Evolutionary conservation across 2,888 invertebrate species (phyloP), one percentile per base, ranked within the genome.

Genomic region (Coelinius sp.): DNA sequence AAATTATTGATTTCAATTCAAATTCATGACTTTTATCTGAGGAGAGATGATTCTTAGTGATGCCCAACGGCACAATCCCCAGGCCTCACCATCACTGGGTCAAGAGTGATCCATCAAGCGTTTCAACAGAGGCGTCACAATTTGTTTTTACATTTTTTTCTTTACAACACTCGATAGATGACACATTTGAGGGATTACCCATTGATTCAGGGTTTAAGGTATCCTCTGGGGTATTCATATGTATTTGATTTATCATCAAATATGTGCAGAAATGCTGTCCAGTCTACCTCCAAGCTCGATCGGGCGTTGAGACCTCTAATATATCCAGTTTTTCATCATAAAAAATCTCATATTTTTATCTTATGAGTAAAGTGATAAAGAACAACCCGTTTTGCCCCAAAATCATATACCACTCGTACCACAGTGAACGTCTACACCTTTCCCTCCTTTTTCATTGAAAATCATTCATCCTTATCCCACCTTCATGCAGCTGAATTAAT

Each of bases 371-470:
- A 41, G 3, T 1, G n/a, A 6, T 41, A n/a, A n/a, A n/a, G n/a
- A n/a, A n/a, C n/a, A n/a, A n/a, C n/a, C n/a, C n/a, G n/a, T n/a
- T n/a, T n/a, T n/a, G n/a, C 31, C 59, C 41, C 24, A 17, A 24
- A 52, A 38, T 46, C 41, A 66, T 20, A 35, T 27, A 46, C 20
- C 35, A 44, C 44, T 49, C 2, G 20, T 20, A 35, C 46, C 49
- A 17, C 14, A 44, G 70, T 65, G 70, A 70, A 65, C 56, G 65
- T n/a, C n/a, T 41, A 25, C 17, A 20, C 66, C 59, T 31, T 53
- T 65, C 44, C 44, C 38, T 64, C 65, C 31, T 64, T 62, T 72
- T 69, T n/a, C 72, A 25, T 70, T n/a, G n/a, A n/a, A n/a, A 25
- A 64, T 20, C 27, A 56, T 41, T 27, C 64, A 25, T 68, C 70